phyloP scores from a whole-genome alignment of 2,113 vertebrate genomes.

The Triplophysa siluroides region DNA sequence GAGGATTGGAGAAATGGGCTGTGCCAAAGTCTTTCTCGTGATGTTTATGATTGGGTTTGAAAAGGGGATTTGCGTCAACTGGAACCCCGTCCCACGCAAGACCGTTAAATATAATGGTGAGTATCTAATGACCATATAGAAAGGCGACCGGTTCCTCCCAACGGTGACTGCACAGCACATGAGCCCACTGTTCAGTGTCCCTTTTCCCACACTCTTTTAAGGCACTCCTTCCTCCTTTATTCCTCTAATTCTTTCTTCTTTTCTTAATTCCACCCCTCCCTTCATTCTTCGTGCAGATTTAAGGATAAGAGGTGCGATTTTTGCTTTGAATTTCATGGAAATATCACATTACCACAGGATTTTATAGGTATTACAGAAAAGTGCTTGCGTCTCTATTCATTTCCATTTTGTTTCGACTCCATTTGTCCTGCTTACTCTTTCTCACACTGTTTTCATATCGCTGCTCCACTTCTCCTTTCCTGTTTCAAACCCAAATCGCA shows the following conservation, averaged over 20 bases:
- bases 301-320: constrained; percentile 30
- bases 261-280: constrained; percentile 19
- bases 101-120: constrained; percentile 76
- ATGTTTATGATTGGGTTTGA: constrained; percentile 71
- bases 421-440: neutral
- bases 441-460: neutral
- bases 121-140: constrained; percentile 57
- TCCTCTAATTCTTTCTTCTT: constrained; percentile 3
- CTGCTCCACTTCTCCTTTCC: neutral
- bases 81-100: constrained; percentile 79
- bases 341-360: constrained; percentile 44
- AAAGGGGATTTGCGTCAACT: constrained; percentile 71
- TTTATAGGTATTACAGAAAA: constrained; percentile 42
- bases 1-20: constrained; percentile 63
- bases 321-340: constrained; percentile 34
- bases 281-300: constrained; percentile 26
- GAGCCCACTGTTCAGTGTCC: constrained; percentile 22
- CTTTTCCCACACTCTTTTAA: constrained; percentile 38
- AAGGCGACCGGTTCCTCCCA: constrained; percentile 53
- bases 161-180: neutral
- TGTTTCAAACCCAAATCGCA: constrained; percentile 10
- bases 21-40: constrained; percentile 70
- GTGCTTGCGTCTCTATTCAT: constrained; percentile 15
- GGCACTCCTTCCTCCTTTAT: constrained; percentile 30
- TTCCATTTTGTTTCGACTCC: constrained; percentile 26